Evolutionary conservation across 2,113 vertebrate genomes (phyloP).

Genomic region (Eubucco bourcierii): DNA sequence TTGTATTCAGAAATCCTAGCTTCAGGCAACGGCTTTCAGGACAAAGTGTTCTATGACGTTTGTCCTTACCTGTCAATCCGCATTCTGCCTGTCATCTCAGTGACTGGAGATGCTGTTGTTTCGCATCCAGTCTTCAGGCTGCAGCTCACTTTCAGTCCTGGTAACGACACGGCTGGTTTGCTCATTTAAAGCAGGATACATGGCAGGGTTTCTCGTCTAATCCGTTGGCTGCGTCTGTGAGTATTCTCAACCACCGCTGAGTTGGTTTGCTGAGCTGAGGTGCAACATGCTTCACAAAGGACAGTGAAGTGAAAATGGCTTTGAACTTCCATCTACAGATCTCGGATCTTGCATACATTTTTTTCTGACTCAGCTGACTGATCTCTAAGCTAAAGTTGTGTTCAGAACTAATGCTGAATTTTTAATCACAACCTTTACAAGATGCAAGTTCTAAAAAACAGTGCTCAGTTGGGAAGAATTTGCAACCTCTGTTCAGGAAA

Average conservation of each 20-base stretch:
- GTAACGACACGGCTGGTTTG: rapidly evolving
- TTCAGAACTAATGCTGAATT: neutral
- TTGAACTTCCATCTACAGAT: neutral
- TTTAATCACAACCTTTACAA: neutral
- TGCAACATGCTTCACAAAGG: neutral
- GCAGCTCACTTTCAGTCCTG: neutral
- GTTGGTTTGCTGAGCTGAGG: neutral
- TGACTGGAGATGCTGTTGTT: neutral
- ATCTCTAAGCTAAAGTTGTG: neutral
- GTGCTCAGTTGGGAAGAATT: neutral
- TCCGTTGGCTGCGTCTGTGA: neutral
- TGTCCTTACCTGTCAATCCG: neutral
- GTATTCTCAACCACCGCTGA: neutral
- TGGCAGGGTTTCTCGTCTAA: neutral
- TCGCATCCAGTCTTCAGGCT: neutral
- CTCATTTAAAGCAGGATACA: neutral
- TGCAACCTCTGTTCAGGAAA: neutral
- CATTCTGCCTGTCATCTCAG: neutral
- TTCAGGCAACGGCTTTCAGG: neutral
- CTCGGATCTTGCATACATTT: neutral
- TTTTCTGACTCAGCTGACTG: neutral
- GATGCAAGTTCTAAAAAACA: neutral
- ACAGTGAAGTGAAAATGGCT: neutral
- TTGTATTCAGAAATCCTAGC: neutral
- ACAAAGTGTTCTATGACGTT: neutral